Percentiles rank a stretch among this genome's conserved stretches.
These are phyloP conservation scores for Diplosoma virens DNA, from an alignment of 23 tunicate genomes.

Conservation along the genomic window DNA sequence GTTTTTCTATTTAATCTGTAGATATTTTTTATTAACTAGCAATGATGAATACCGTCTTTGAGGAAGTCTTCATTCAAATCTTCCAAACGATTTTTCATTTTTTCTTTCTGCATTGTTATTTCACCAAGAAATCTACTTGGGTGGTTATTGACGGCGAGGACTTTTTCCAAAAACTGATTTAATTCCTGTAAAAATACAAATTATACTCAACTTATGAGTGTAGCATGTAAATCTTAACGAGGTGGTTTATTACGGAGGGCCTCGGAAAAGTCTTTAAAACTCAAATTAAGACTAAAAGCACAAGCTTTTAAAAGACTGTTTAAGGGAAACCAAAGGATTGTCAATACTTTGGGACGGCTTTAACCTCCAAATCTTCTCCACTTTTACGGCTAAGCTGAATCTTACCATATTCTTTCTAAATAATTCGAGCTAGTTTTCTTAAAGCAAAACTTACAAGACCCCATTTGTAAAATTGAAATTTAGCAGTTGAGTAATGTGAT, in stretches of 20 bases:
- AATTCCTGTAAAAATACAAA: slow-evolving; percentile 25
- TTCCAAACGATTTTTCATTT: slow-evolving; percentile 12
- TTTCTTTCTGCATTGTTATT: slow-evolving; percentile 28
- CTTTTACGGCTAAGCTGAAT: no score
- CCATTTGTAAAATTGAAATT: slow-evolving; percentile 52
- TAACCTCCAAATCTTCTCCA: no score
- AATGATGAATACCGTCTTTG: slow-evolving; percentile 40
- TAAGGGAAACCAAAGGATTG: not conserved
- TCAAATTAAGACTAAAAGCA: no score
- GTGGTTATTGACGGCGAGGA: slow-evolving; percentile 31
- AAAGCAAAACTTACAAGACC: slow-evolving; percentile 51
- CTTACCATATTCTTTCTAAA: no score
- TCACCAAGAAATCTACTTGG: slow-evolving; percentile 48
- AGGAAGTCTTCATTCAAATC: slow-evolving; percentile 70
- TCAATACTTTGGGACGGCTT: not conserved
- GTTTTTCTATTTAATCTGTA: no score
- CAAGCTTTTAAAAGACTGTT: no score
- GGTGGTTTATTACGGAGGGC: no score
- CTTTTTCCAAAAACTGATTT: slow-evolving; percentile 36
- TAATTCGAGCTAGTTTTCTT: no score
- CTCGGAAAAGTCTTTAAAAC: no score
- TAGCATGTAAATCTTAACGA: no score
- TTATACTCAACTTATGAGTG: not conserved
- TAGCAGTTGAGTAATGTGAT: slow-evolving; percentile 40
- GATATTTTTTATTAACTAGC: not conserved